A percentile compares a stretch with the other conserved stretches of the same genome.
phyloP scores from a whole-genome alignment of 2,113 vertebrate genomes.

The Dicrurus megarhynchus region DNA sequence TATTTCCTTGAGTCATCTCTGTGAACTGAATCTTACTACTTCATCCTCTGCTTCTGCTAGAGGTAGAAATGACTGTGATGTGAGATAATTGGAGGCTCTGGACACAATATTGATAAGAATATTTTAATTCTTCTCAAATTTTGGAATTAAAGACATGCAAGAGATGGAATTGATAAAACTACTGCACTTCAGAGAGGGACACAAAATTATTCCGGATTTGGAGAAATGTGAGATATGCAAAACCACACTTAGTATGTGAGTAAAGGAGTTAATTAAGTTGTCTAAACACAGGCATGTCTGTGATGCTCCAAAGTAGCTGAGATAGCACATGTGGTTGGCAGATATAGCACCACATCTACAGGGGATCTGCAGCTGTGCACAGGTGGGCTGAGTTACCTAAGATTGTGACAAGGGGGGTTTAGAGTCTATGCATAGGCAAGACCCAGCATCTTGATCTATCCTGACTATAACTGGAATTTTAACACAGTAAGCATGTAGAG shows the following conservation, averaged over 20 bases:
- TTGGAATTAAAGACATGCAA: neutral
- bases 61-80: neutral
- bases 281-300: neutral
- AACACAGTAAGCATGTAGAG: neutral
- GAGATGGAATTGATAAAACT: neutral
- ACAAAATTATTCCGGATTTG: neutral
- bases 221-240: neutral
- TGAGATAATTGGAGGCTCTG: neutral
- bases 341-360: neutral
- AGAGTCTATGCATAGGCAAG: neutral
- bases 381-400: neutral
- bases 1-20: neutral
- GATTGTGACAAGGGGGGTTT: neutral
- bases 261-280: neutral
- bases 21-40: neutral
- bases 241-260: neutral
- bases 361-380: neutral
- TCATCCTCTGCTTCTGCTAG: neutral
- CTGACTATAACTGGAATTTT: neutral
- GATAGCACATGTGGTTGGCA: neutral
- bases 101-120: neutral
- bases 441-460: neutral
- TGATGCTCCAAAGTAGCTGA: neutral
- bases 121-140: neutral
- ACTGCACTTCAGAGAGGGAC: neutral